Evolutionary conservation across 2,888 invertebrate genomes (phyloP).

Genomic region (Leuctra nigra): DNA sequence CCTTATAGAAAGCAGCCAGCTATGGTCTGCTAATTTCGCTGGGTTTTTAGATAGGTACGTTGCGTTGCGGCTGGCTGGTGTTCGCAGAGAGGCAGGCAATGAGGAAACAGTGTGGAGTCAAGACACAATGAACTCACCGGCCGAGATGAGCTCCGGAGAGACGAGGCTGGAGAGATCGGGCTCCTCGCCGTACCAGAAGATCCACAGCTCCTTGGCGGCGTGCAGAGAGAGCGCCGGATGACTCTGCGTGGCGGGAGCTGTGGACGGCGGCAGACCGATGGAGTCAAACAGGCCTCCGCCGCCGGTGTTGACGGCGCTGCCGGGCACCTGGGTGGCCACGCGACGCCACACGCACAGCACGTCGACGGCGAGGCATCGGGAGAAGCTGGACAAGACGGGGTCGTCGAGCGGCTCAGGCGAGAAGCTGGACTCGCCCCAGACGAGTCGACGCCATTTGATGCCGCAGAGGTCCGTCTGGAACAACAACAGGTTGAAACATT

Average conservation of each 20-base stretch:
- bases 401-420: conserved; percentile 70
- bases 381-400: conserved; percentile 85
- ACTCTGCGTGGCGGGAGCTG: conserved; percentile 40
- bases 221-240: conserved; percentile 70
- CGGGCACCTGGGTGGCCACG: conserved; percentile 54
- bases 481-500: too few species aligned
- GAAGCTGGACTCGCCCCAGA: conserved; percentile 64
- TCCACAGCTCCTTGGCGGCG: conserved; percentile 96
- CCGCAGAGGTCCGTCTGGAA: conserved; percentile 97
- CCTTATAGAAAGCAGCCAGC: too few species aligned
- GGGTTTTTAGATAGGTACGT: too few species aligned
- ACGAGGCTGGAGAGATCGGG: conserved; percentile 82
- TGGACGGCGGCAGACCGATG: conserved; percentile 40
- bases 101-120: background rate
- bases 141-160: conserved; percentile 73
- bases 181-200: conserved; percentile 99
- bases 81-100: too few species aligned
- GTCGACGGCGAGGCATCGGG: conserved; percentile 86
- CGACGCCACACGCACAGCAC: conserved; percentile 98
- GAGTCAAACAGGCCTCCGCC: conserved; percentile 43
- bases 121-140: conserved; percentile 58
- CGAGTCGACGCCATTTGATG: conserved; percentile 97
- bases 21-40: too few species aligned
- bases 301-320: conserved; percentile 40
- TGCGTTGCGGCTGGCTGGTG: too few species aligned